Evolutionary conservation across 1,140 invertebrate species (phyloP).

Genomic region (Magallana angulata): DNA sequence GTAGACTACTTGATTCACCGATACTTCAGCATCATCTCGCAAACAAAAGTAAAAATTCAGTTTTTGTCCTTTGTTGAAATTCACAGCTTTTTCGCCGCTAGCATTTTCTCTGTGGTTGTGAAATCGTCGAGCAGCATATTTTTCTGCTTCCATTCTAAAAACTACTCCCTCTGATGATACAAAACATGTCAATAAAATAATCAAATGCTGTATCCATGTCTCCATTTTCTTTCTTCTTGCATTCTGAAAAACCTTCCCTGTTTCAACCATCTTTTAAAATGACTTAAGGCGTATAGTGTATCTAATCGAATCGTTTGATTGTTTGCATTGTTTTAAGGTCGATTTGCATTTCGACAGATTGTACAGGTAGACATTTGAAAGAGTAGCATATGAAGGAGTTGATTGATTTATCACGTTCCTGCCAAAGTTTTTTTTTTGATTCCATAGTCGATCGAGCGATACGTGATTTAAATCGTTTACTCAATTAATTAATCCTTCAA

Average conservation of each 20-base stretch:
- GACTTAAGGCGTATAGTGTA: not conserved
- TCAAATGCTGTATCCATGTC: not conserved
- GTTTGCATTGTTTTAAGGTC: not conserved
- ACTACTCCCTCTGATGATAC: not conserved
- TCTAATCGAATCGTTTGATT: not conserved
- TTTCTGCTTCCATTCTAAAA: conserved; percentile 51
- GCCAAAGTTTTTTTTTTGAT: not conserved
- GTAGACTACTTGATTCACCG: conserved; percentile 48
- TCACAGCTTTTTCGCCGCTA: conserved; percentile 47
- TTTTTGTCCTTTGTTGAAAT: conserved; percentile 54
- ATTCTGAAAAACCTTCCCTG: not conserved
- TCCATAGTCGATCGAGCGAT: not conserved
- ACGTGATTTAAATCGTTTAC: not conserved
- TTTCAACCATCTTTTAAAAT: not conserved
- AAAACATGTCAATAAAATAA: not conserved
- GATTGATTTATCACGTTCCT: not conserved
- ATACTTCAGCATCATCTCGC: conserved; percentile 41
- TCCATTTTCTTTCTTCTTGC: not conserved
- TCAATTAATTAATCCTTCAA: no score
- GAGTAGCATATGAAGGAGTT: not conserved
- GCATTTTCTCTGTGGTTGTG: conserved; percentile 48
- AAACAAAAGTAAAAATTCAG: conserved; percentile 57
- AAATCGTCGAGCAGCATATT: conserved; percentile 51
- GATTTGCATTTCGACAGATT: conserved; percentile 28
- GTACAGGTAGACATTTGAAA: not conserved